Evolutionary conservation across 2,888 invertebrate species (phyloP).

Genomic region (Drosophila mimica): DNA sequence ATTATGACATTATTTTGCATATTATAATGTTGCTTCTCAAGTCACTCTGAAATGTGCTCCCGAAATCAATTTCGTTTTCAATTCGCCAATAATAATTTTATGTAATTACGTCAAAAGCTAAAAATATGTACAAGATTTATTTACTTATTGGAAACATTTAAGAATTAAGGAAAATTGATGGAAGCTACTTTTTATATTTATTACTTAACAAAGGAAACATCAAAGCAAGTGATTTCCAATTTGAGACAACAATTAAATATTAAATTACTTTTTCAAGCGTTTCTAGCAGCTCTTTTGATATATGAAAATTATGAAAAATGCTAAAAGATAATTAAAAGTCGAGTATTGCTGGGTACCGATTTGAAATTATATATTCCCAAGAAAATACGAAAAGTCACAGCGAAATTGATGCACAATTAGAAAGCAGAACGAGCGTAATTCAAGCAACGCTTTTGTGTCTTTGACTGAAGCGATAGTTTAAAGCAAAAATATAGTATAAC

Average conservation of each 20-base stretch:
- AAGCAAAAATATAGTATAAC: constrained; percentile 44
- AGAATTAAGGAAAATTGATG: not conserved
- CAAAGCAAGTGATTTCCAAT: not conserved
- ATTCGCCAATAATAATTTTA: not conserved
- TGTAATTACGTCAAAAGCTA: not conserved
- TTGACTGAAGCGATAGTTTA: constrained; percentile 41
- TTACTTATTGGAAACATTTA: not conserved
- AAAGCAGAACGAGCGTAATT: constrained; percentile 1
- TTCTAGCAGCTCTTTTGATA: not conserved
- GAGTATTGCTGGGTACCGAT: too few relatives aligned
- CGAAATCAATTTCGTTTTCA: not conserved
- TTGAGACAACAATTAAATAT: not conserved
- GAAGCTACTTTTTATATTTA: not conserved
- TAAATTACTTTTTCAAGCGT: not conserved
- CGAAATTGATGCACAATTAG: constrained; percentile 5
- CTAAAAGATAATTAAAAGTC: too few relatives aligned
- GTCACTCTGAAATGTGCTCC: constrained; percentile 18
- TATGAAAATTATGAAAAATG: not conserved
- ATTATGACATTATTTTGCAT: constrained; percentile 84
- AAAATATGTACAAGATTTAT: not conserved
- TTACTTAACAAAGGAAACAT: not conserved
- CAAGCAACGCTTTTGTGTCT: constrained; percentile 33
- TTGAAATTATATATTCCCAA: too few relatives aligned
- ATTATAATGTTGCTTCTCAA: constrained; percentile 58
- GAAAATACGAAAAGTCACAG: not conserved